Percentiles rank a stretch among this genome's conserved stretches.
Evolutionary conservation across 2,888 invertebrate species (phyloP).

Genomic region (Slavum lentiscoides): DNA sequence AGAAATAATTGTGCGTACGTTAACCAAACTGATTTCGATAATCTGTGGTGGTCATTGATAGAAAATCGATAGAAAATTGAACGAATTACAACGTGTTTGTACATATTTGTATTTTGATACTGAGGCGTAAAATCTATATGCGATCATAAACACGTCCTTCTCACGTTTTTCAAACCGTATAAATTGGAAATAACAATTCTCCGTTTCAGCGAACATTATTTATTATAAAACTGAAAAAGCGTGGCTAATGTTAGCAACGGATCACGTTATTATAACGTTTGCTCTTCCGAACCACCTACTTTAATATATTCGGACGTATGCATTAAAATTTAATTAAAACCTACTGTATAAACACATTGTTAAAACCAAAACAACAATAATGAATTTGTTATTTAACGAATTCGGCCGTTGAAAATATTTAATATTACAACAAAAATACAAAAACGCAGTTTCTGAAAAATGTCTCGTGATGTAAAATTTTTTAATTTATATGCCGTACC

Average conservation of each 20-base stretch:
- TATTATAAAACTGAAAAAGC: neutral
- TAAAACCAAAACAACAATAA: slow-evolving; percentile 22
- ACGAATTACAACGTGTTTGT: no score
- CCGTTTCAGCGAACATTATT: slow-evolving; percentile 13
- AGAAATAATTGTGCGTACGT: no score
- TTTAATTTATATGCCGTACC: no score
- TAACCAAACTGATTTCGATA: no score
- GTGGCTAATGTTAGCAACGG: slow-evolving; percentile 5
- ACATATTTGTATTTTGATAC: neutral
- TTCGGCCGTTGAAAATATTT: neutral
- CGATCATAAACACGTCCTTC: neutral
- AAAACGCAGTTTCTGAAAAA: neutral
- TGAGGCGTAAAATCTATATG: neutral
- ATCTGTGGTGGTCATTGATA: no score
- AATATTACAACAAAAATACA: neutral
- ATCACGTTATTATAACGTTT: slow-evolving; percentile 19
- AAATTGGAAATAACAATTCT: neutral
- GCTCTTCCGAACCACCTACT: slow-evolving; percentile 17
- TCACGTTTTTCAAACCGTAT: neutral
- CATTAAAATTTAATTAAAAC: slow-evolving; percentile 41
- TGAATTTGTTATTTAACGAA: slow-evolving; percentile 15
- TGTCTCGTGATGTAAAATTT: no score
- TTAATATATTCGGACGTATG: neutral
- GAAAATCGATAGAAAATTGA: no score
- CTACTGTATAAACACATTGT: slow-evolving; percentile 1